A percentile compares a stretch with the other conserved stretches of the same genome.
These are phyloP conservation scores for Thymelicus lineola DNA, from an alignment of 2,888 invertebrate species.

Conservation along the genomic window DNA sequence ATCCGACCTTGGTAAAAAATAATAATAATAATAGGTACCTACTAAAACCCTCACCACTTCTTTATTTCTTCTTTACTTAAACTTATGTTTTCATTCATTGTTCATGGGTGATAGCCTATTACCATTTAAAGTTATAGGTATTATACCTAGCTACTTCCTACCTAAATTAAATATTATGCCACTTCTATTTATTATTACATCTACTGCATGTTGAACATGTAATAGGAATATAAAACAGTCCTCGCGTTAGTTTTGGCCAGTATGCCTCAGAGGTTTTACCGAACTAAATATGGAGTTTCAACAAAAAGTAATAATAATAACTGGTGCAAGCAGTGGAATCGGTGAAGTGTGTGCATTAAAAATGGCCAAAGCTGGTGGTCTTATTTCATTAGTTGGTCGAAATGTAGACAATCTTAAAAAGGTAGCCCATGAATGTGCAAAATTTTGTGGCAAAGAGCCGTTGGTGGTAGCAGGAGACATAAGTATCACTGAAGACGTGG, in stretches of 20 bases:
- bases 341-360: conserved; percentile 65
- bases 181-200: neutral
- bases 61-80: no score
- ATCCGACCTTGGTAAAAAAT: no score
- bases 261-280: neutral
- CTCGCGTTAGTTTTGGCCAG: neutral
- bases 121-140: no score
- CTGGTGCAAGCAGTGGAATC: conserved; percentile 74
- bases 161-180: neutral
- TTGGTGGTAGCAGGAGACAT: conserved; percentile 64
- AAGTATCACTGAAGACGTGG: conserved; percentile 57
- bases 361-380: conserved; percentile 64
- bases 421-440: conserved; percentile 59
- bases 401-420: conserved; percentile 61
- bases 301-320: conserved; percentile 70
- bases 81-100: no score
- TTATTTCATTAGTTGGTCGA: conserved; percentile 62
- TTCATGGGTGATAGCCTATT: no score
- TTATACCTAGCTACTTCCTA: no score
- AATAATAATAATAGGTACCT: no score
- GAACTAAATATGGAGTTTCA: conserved; percentile 61
- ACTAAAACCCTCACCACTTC: no score
- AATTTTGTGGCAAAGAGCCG: conserved; percentile 55
- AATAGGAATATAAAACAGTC: neutral
- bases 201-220: neutral